Evolutionary conservation across 2,797 vertebrate genomes (phyloP).

Genomic region (Tympanoctomys barrerae): DNA sequence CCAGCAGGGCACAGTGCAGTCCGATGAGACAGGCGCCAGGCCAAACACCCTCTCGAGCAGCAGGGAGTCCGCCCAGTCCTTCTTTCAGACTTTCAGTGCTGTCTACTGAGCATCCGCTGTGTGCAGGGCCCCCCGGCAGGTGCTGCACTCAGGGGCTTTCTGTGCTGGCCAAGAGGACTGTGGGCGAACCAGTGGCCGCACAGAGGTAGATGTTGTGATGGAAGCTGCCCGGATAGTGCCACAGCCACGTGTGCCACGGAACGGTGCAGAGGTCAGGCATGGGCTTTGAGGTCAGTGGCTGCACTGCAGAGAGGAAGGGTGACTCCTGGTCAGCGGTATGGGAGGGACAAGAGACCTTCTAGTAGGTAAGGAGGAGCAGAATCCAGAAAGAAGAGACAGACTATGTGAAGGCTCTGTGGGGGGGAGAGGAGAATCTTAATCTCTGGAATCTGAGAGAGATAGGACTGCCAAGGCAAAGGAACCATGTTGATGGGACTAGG

Average conservation of each 20-base stretch:
- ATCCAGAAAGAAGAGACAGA: background rate
- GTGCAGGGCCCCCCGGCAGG: no score
- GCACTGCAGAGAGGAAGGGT: background rate
- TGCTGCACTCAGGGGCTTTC: background rate
- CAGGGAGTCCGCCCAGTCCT: background rate
- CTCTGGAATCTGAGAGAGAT: background rate
- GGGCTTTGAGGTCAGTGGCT: rapidly evolving
- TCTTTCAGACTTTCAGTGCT: no score
- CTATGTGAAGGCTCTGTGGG: background rate
- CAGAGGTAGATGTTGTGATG: background rate
- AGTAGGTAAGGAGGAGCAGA: background rate
- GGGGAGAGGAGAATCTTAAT: background rate
- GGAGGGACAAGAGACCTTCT: background rate
- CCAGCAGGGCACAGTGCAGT: rapidly evolving
- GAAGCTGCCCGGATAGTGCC: rapidly evolving
- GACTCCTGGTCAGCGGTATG: background rate
- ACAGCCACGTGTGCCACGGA: no score
- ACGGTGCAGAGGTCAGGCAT: background rate
- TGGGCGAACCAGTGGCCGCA: no score
- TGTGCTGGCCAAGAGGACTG: background rate
- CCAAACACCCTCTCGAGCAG: background rate
- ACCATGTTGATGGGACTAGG: background rate
- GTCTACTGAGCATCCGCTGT: background rate
- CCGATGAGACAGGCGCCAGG: background rate
- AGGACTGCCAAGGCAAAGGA: background rate